These are phyloP conservation scores for Cosmopolites sordidus DNA, from an alignment of 2,888 invertebrate species.

Conservation along the genomic window DNA sequence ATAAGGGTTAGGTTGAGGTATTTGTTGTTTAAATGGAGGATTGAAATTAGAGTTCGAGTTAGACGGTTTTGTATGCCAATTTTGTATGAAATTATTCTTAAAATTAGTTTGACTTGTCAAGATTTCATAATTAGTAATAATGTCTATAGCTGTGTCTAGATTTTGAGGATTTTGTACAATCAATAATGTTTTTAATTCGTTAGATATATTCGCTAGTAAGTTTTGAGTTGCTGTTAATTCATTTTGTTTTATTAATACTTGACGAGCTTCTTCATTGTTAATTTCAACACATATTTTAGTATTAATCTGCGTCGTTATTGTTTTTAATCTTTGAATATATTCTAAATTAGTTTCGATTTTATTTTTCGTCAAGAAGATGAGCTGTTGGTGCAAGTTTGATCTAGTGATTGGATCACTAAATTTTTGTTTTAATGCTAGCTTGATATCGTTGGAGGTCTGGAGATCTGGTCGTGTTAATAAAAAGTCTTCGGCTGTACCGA, in stretches of 20 bases:
- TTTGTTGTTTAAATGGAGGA: too few species aligned
- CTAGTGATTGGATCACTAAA: too few species aligned
- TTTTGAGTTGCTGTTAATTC: constrained; percentile 13
- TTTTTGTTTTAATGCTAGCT: too few species aligned
- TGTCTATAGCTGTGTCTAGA: constrained; percentile 7
- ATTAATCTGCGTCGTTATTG: neutral
- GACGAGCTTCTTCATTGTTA: neutral
- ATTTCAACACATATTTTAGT: constrained; percentile 8
- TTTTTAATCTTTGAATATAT: too few species aligned
- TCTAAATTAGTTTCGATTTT: too few species aligned
- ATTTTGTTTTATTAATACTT: constrained; percentile 5
- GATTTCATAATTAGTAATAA: constrained; percentile 11
- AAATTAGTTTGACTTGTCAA: constrained; percentile 7
- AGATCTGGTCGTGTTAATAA: too few species aligned
- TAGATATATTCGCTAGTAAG: constrained; percentile 6
- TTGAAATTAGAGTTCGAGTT: too few species aligned
- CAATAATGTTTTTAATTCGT: constrained; percentile 10
- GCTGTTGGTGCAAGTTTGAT: constrained; percentile 3
- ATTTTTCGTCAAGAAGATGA: constrained; percentile 4
- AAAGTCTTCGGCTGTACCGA: too few species aligned
- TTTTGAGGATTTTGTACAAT: constrained; percentile 13
- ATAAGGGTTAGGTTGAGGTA: too few species aligned
- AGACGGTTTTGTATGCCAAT: too few species aligned
- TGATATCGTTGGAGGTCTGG: too few species aligned
- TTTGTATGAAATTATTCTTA: constrained; percentile 1